Conservation (phyloP, 2,797 vertebrate genomes). For the Amphiprion clarkii region DNA sequence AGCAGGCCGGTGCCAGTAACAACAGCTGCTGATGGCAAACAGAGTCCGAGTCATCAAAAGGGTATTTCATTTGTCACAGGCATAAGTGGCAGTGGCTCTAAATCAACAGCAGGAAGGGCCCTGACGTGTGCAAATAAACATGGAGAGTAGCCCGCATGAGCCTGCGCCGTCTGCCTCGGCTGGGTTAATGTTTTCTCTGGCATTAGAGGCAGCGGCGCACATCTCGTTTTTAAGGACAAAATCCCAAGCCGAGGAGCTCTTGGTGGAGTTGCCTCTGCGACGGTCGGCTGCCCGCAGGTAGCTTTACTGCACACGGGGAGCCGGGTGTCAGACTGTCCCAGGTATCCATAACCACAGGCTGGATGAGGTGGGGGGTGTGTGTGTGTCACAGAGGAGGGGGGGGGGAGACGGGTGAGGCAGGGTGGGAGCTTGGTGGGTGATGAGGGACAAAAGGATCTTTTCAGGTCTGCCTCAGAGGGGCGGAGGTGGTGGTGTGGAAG, state of each 20-base stretch:
- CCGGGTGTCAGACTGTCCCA: conserved; percentile 73
- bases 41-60: conserved; percentile 78
- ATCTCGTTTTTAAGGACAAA: conserved; percentile 51
- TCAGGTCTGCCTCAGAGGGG: conserved; percentile 78
- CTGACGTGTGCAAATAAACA: conserved; percentile 82
- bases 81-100: conserved; percentile 82
- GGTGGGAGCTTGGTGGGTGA: conserved; percentile 58
- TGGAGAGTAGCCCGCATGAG: conserved; percentile 65
- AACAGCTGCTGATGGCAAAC: conserved; percentile 83
- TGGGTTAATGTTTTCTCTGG: conserved; percentile 67
- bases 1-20: conserved; percentile 61
- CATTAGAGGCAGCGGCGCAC: conserved; percentile 24
- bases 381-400: conserved; percentile 49
- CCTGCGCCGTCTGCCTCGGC: conserved; percentile 46
- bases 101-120: conserved; percentile 85
- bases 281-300: conserved; percentile 77
- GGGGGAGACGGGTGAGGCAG: not conserved
- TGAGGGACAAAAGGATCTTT: conserved; percentile 86
- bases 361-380: conserved; percentile 52
- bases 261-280: conserved; percentile 35
- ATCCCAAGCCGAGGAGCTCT: conserved; percentile 41
- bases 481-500: conserved; percentile 59
- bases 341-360: conserved; percentile 80
- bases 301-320: conserved; percentile 69
- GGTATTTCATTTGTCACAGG: conserved; percentile 82